These are phyloP conservation scores for Percina caprodes DNA, from an alignment of 2,113 vertebrate genomes.

Conservation along the genomic window DNA sequence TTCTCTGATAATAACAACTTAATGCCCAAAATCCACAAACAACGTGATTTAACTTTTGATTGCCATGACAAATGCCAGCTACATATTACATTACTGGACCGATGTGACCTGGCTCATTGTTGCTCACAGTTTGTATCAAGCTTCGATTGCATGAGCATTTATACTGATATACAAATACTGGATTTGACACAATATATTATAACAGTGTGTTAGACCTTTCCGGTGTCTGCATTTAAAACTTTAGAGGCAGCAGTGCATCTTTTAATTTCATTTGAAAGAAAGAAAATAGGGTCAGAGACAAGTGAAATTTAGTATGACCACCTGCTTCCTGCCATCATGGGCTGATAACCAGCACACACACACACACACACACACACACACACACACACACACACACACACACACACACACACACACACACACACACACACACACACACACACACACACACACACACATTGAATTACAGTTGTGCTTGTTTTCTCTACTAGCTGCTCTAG, in stretches of 20 bases:
- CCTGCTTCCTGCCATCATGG: conserved; percentile 26
- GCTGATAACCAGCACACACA: background rate
- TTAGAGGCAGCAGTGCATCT: background rate
- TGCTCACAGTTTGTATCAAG: background rate
- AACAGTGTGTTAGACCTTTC: background rate
- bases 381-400: background rate
- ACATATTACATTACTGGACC: too few species aligned
- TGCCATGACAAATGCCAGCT: background rate
- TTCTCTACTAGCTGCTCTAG: conserved; percentile 6
- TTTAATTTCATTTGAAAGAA: conserved; percentile 1
- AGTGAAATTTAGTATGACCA: background rate
- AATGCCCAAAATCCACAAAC: background rate
- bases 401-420: background rate
- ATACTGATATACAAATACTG: background rate
- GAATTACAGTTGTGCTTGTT: conserved; percentile 17
- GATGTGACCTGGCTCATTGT: background rate
- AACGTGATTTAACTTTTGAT: background rate
- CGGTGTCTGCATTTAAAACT: background rate
- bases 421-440: too few species aligned
- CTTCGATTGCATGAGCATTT: too few species aligned
- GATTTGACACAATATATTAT: background rate
- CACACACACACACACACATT: too few species aligned
- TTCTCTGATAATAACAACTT: background rate
- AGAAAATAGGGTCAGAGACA: background rate
- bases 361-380: background rate